Base-by-base conservation (phyloP, 2,797 vertebrate genomes). In the Sebastes vulpes region DNA sequence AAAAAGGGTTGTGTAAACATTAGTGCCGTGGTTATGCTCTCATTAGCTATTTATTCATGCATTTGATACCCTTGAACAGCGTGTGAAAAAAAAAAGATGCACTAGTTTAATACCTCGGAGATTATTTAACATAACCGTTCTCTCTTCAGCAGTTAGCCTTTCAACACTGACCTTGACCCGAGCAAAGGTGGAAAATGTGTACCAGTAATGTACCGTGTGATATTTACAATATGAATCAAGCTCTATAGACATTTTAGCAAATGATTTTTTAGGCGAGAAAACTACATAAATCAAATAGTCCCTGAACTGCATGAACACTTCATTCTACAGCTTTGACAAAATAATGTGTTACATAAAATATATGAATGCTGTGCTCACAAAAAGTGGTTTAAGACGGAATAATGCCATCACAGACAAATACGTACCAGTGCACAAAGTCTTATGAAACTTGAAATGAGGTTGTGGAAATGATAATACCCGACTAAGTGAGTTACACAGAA, bases 1-100 rank as follows among this genome's bases (percentile, higher is more conserved):
- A 68, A 67, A 67, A 85, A 73, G 72, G 65, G 58, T 81, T 4
- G 65, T 89, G 84, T 90, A 90, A 92, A 85, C 87, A 90, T 85
- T 65, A 79, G 77, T 75, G 71, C 35, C 9, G 65, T 71, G 63
- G 72, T 83, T 81, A 73, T 42, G 5, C 68, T 76, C 75, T 77
- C 21, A 65, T 87, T 83, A 77, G 77, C 70, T 80, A 77, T 60
- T 85, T 83, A 78, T 85, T 88, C 73, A 84, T 80, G 83, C 85
- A 32, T 84, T 76, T 56, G 25, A 83, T 83, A 78, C 61, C 77
- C 52, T 83, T 66, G 26, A 84, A 84, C 48, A 70, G 76, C 58
- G 46, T 50, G 65, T 73, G 59, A 35, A 81, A 74, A 79, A 72
- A 72, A 84, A 29, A 74, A 38, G 63, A 82, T 60, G 42, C 68